phyloP scores from a whole-genome alignment of 2,113 vertebrate species.

The Pelecanoides urinatrix region DNA sequence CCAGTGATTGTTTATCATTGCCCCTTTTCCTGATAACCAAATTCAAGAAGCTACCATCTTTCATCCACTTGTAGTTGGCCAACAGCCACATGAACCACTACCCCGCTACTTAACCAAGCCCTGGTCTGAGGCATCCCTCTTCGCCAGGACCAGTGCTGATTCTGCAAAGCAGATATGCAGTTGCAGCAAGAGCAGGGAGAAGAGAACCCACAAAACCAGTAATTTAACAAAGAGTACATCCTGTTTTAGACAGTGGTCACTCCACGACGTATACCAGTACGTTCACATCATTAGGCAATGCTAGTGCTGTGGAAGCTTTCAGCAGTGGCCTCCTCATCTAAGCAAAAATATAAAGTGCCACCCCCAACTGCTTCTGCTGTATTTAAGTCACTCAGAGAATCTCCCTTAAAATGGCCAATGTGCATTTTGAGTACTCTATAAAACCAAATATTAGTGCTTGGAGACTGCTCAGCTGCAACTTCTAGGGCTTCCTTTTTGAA shows the following conservation, averaged over 20 bases:
- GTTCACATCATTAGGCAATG: neutral
- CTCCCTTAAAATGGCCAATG: neutral
- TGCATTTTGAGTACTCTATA: neutral
- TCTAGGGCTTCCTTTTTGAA: neutral
- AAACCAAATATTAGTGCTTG: neutral
- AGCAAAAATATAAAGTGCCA: neutral
- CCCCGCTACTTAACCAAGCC: neutral
- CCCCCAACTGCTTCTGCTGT: neutral
- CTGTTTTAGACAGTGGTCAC: neutral
- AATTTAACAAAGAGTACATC: neutral
- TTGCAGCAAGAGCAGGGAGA: neutral
- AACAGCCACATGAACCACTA: neutral
- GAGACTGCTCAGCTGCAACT: neutral
- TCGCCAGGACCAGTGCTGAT: neutral
- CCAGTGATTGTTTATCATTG: neutral
- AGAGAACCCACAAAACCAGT: neutral
- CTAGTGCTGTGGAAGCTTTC: neutral
- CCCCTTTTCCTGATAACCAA: neutral
- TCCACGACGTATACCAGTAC: neutral
- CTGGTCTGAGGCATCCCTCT: neutral
- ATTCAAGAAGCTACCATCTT: neutral
- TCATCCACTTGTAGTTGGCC: neutral
- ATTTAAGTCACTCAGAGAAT: neutral
- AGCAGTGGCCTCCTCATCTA: neutral
- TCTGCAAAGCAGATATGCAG: neutral